Evolutionary conservation across 2,888 invertebrate genomes (phyloP).

Genomic region (Spilosoma lubricipeda): DNA sequence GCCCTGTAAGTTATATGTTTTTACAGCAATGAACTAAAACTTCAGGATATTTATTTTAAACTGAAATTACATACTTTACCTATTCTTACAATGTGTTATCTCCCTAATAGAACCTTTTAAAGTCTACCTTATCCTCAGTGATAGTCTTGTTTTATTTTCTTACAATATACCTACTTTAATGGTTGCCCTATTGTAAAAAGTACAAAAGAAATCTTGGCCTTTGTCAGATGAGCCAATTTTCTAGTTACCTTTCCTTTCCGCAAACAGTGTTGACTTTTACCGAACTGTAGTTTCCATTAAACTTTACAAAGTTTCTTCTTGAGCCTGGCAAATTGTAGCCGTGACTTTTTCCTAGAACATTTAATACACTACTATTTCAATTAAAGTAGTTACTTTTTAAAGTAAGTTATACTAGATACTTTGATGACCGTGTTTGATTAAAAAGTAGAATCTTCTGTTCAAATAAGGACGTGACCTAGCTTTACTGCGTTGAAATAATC

Average conservation of each 20-base stretch:
- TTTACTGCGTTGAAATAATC: too few species aligned
- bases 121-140: background rate
- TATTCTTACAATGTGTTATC: background rate
- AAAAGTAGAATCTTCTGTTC: background rate
- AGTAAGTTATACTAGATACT: background rate
- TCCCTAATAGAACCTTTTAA: background rate
- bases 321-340: background rate
- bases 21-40: background rate
- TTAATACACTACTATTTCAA: background rate
- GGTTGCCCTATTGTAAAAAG: background rate
- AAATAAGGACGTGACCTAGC: too few species aligned
- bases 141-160: background rate
- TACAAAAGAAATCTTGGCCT: conserved; percentile 6
- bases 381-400: background rate
- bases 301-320: conserved; percentile 3
- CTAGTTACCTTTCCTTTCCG: conserved; percentile 5
- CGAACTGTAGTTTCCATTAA: conserved; percentile 5
- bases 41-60: background rate
- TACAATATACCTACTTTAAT: background rate
- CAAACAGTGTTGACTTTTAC: conserved; percentile 4
- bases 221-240: conserved; percentile 1
- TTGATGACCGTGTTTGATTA: background rate
- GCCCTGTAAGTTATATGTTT: background rate
- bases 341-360: background rate
- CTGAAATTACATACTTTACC: background rate